A percentile compares a stretch with the other conserved stretches of the same genome.
Evolutionary conservation across 2,797 vertebrate species (phyloP).

Genomic region (Aotus griseimembra): DNA sequence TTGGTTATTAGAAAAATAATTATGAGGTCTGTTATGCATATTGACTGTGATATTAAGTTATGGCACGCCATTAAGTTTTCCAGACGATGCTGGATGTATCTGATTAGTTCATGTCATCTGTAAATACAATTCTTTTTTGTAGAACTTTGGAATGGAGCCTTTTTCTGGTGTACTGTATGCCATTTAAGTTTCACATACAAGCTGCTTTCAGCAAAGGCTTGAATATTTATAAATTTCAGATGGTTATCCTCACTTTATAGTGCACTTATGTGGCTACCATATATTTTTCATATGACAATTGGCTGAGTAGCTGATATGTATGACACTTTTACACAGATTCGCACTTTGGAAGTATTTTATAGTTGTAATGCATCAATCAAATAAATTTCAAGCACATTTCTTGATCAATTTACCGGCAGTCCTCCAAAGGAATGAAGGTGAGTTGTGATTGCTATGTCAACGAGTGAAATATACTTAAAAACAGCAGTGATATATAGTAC

Average conservation of each 20-base stretch:
- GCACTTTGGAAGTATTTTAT: constrained; percentile 11
- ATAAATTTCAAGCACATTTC: constrained; percentile 32
- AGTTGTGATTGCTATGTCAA: background rate
- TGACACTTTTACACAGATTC: constrained; percentile 57
- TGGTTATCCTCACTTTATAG: constrained; percentile 54
- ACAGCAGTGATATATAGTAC: background rate
- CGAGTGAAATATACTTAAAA: background rate
- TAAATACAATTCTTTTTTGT: constrained; percentile 70
- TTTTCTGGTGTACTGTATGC: constrained; percentile 51
- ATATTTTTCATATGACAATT: constrained; percentile 10
- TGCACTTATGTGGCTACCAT: background rate
- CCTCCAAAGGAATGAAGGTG: background rate
- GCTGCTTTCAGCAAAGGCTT: constrained; percentile 71
- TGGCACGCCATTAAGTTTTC: constrained; percentile 42
- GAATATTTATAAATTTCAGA: constrained; percentile 68
- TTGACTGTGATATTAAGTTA: constrained; percentile 47
- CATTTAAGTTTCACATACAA: constrained; percentile 65
- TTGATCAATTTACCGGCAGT: constrained; percentile 5
- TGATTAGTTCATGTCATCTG: constrained; percentile 60
- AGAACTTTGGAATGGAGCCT: constrained; percentile 64
- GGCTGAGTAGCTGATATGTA: constrained; percentile 3
- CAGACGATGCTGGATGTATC: constrained; percentile 17
- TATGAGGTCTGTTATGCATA: constrained; percentile 48
- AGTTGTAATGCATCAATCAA: background rate
- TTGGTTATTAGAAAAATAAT: constrained; percentile 64